Percentiles rank a stretch among this genome's conserved stretches.
Evolutionary conservation across 1,140 invertebrate genomes (phyloP).

Genomic region (Triops cancriformis): DNA sequence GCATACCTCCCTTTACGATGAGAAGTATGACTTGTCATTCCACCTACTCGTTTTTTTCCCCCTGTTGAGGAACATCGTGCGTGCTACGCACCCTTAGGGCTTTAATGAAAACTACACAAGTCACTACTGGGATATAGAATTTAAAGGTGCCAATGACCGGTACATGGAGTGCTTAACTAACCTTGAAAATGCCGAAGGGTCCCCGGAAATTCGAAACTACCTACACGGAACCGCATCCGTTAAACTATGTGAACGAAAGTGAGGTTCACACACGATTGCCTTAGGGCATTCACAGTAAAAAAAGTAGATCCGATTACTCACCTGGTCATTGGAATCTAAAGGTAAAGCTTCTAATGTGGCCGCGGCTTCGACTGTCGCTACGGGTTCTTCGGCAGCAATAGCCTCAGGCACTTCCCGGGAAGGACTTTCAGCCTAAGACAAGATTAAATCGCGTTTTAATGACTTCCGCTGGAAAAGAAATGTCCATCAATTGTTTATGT

Average conservation of each 20-base stretch:
- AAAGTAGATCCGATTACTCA: background rate
- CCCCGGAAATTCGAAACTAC: background rate
- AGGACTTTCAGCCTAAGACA: background rate
- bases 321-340: background rate
- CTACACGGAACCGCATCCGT: background rate
- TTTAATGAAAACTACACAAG: background rate
- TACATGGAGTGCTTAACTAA: background rate
- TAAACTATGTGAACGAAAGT: background rate
- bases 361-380: background rate
- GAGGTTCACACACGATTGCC: background rate
- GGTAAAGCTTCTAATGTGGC: background rate
- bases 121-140: background rate
- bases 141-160: constrained; percentile 4
- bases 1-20: background rate
- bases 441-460: background rate
- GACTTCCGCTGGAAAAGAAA: background rate
- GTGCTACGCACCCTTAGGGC: background rate
- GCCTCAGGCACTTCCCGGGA: background rate
- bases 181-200: background rate
- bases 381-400: background rate
- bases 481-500: no score
- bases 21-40: background rate
- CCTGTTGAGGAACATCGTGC: background rate
- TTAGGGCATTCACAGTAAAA: background rate
- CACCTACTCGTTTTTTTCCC: background rate